Conservation (phyloP, 2,888 invertebrate species). For the Oscheius myriophilus region DNA sequence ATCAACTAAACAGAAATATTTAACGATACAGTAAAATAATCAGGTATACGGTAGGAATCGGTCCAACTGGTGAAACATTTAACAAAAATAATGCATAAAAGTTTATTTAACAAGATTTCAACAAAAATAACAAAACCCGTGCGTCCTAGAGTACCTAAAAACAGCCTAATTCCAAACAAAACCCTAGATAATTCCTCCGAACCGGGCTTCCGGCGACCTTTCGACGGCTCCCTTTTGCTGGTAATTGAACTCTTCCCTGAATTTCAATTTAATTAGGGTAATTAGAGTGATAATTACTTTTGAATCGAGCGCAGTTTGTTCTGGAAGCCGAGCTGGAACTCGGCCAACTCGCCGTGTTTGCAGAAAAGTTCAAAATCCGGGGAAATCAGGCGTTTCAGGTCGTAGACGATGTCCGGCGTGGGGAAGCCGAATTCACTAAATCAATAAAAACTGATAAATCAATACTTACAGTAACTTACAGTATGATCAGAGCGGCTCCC, state of each 20-base stretch:
- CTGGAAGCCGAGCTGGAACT: slow-evolving; percentile 49
- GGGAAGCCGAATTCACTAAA: slow-evolving; percentile 61
- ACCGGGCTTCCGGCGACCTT: slow-evolving; percentile 51
- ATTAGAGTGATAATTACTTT: slow-evolving; percentile 4
- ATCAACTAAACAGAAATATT: not conserved
- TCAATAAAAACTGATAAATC: not conserved
- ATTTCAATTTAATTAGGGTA: not conserved
- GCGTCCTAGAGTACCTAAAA: too few relatives aligned
- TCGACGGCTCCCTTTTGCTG: slow-evolving; percentile 36
- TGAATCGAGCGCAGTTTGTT: slow-evolving; percentile 47
- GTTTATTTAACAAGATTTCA: too few relatives aligned
- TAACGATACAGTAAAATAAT: not conserved
- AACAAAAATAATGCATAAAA: slow-evolving; percentile 6
- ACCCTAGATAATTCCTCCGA: slow-evolving; percentile 48
- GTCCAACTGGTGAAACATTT: slow-evolving; percentile 18
- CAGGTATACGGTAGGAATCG: not conserved
- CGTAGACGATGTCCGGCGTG: slow-evolving; percentile 59
- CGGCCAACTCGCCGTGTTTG: slow-evolving; percentile 48
- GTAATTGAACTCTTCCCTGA: slow-evolving; percentile 42
- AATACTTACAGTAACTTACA: slow-evolving; percentile 35
- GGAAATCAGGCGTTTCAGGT: slow-evolving; percentile 51
- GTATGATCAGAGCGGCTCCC: slow-evolving; percentile 44
- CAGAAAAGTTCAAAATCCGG: slow-evolving; percentile 59
- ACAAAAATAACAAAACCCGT: too few relatives aligned
- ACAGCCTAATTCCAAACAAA: not conserved